Conservation (phyloP, 53 echinoderm and acorn worm genomes). For the Actinopyga echinites region DNA sequence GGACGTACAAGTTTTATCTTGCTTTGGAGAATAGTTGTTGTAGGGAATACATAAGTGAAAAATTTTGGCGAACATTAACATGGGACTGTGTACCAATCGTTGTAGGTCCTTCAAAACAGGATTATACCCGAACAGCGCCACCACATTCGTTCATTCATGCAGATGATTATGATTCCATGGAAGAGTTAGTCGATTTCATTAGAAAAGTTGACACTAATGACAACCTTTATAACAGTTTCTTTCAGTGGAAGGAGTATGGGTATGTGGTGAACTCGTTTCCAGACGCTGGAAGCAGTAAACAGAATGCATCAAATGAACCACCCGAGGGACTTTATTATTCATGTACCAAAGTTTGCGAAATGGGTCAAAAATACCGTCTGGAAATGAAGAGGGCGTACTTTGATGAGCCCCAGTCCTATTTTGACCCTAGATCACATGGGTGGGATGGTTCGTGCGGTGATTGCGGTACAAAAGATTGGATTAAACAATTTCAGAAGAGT, state of each 20-base stretch:
- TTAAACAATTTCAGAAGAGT: constrained; percentile 5
- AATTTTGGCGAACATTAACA: constrained; percentile 24
- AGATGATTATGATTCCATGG: constrained; percentile 35
- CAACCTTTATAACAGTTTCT: constrained; percentile 12
- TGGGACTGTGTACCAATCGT: constrained; percentile 37
- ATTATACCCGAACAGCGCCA: constrained; percentile 19
- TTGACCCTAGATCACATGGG: background rate
- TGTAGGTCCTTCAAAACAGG: background rate
- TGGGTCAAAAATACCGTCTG: background rate
- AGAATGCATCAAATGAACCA: background rate
- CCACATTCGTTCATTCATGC: constrained; percentile 30
- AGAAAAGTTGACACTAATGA: constrained; percentile 10
- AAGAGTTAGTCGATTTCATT: background rate
- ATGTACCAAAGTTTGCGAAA: background rate
- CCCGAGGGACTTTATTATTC: constrained; percentile 20
- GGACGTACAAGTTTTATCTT: constrained; percentile 36
- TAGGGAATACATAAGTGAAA: constrained; percentile 32
- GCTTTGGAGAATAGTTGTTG: constrained; percentile 42
- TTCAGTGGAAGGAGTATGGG: constrained; percentile 10
- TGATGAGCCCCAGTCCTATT: background rate
- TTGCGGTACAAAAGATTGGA: constrained; percentile 3
- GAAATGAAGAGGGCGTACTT: background rate
- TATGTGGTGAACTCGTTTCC: background rate
- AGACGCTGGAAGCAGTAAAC: background rate
- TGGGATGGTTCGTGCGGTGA: constrained; percentile 19